Evolutionary conservation across 1,140 invertebrate genomes (phyloP).

Genomic region (Euglossa dilemma): DNA sequence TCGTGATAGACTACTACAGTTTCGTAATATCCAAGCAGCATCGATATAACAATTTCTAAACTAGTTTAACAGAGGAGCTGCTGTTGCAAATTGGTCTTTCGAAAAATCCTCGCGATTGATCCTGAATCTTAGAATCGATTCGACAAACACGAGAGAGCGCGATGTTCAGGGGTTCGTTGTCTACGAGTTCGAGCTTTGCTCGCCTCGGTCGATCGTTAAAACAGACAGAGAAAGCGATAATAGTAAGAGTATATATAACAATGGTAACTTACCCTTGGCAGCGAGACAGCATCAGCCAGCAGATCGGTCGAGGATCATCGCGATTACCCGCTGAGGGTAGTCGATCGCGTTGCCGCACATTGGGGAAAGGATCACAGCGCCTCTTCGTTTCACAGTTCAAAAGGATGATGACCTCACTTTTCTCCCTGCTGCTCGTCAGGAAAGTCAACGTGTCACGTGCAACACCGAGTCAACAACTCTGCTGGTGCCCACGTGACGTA

Average conservation of each 20-base stretch:
- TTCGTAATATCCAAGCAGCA: constrained; percentile 20
- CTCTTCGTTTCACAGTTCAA: constrained; percentile 57
- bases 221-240: too few species aligned
- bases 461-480: constrained; percentile 53
- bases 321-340: constrained; percentile 25
- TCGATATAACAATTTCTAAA: constrained; percentile 38
- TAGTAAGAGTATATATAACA: too few species aligned
- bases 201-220: too few species aligned
- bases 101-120: neutral
- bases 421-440: constrained; percentile 48
- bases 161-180: too few species aligned
- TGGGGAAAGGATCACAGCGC: constrained; percentile 44
- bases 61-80: neutral
- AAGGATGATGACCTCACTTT: constrained; percentile 66
- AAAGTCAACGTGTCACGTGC: constrained; percentile 63
- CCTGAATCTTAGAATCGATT: too few species aligned
- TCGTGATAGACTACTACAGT: constrained; percentile 30
- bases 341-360: constrained; percentile 44
- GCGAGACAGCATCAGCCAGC: constrained; percentile 27
- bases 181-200: too few species aligned
- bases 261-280: constrained; percentile 57
- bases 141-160: too few species aligned
- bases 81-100: too few species aligned
- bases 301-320: neutral
- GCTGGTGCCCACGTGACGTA: constrained; percentile 57